A percentile compares a stretch with the other conserved stretches of the same genome.
Conservation (phyloP, 2,797 vertebrate species). For the Zalophus californianus region DNA sequence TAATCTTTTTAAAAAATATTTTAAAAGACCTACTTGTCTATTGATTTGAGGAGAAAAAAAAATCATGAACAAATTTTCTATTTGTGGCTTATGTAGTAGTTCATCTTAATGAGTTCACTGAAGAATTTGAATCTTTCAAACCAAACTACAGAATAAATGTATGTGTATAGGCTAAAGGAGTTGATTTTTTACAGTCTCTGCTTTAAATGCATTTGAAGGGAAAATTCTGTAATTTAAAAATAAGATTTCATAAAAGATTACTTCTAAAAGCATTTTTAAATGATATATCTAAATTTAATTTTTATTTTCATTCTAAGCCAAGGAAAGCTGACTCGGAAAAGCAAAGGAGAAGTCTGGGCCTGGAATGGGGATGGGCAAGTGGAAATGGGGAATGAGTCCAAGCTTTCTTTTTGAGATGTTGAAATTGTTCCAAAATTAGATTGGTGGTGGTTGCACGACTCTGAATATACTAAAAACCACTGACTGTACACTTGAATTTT, state of each 20-base stretch:
- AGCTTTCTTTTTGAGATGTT: background rate
- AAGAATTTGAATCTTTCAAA: conserved; percentile 16
- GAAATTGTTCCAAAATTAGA: background rate
- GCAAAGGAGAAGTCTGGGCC: background rate
- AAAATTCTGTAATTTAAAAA: conserved; percentile 5
- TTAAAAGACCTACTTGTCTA: background rate
- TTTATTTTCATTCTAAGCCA: background rate
- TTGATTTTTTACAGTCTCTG: conserved; percentile 19
- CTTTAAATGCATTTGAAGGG: background rate
- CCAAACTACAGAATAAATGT: conserved; percentile 16
- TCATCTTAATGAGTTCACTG: background rate
- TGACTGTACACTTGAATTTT: background rate
- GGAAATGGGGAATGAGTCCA: background rate
- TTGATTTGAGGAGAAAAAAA: background rate
- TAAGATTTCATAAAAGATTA: conserved; percentile 6
- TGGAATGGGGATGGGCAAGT: background rate
- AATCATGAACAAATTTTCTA: background rate
- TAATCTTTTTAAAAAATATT: background rate
- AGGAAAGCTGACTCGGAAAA: conserved; percentile 31
- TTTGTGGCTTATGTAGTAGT: background rate
- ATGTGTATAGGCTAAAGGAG: background rate
- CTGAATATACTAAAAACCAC: background rate
- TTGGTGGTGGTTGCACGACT: background rate
- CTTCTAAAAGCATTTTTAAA: conserved; percentile 22
- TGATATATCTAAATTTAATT: background rate